Percentiles rank a stretch among this genome's conserved stretches.
These are phyloP conservation scores for Ornithoptera alexandrae DNA, from an alignment of 2,888 invertebrate genomes.

Conservation along the genomic window DNA sequence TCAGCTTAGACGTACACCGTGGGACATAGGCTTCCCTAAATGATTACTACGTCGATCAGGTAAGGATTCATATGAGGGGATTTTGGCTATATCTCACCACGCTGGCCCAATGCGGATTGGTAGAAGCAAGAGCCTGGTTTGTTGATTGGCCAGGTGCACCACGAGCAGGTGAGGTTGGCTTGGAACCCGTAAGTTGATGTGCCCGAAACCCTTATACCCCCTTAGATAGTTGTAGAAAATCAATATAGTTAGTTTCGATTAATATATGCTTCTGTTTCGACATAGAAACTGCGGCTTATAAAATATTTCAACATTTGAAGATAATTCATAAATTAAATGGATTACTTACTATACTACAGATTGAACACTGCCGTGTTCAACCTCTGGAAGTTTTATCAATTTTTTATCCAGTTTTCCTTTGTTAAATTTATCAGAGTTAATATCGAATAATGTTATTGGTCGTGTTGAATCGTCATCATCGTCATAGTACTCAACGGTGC, in stretches of 20 bases:
- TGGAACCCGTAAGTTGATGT: no score
- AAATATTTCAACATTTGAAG: background rate
- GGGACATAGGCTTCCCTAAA: no score
- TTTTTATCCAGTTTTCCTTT: background rate
- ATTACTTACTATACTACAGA: background rate
- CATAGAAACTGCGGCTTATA: background rate
- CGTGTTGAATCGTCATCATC: slow-evolving; percentile 4
- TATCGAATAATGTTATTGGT: slow-evolving; percentile 1
- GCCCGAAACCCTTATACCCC: no score
- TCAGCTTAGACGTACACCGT: no score
- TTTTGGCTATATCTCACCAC: no score
- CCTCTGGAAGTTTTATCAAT: background rate
- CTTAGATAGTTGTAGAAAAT: background rate
- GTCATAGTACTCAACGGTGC: background rate
- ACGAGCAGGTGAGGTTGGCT: no score
- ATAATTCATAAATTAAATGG: background rate
- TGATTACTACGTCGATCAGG: no score
- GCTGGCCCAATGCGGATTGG: no score
- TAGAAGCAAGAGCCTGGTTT: no score
- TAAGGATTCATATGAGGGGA: no score
- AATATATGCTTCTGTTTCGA: background rate
- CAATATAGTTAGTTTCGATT: background rate
- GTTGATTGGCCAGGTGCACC: no score
- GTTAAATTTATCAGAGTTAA: slow-evolving; percentile 1
- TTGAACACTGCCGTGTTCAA: slow-evolving; percentile 4